Evolutionary conservation across 2,113 vertebrate genomes (phyloP), one percentile per base, ranked within the genome.

Genomic region (Chloropsis hardwickii): DNA sequence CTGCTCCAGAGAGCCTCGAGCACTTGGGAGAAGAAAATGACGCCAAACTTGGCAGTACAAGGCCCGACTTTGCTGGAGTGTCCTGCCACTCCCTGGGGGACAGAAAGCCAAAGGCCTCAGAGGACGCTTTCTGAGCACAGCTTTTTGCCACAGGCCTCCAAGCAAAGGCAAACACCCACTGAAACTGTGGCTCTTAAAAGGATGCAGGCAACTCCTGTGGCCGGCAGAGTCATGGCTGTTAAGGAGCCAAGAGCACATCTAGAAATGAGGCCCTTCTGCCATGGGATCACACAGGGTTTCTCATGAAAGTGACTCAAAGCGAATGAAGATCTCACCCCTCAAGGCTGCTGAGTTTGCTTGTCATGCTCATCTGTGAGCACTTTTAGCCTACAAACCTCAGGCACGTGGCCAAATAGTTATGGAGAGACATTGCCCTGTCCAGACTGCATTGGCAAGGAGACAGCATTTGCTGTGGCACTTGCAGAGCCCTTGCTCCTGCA

Each of bases 161-260:
- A 56, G 39, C 3, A 54, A 86, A 65, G 48, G 71, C 40, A 65
- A 79, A 67, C 5, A 33, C 35, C 58, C 10, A 0, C 45, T 25
- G 47, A 47, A 73, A 47, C 2, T 4, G 1, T 9, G 25, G 3
- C 23, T 14, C 27, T 21, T 29, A 11, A 31, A 39, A 67, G 37
- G 64, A 31, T 22, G 11, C 8, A 70, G 47, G 56, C 44, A 51
- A 7, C 5, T 9, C 40, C 37, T 5, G 0, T 0, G 31, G 31
- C 35, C 0, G 0, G 27, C 11, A 4, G 39, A 51, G 54, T 19
- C 48, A 6, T 0, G 37, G 66, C 23, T 53, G 44, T 13, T 3
- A 2, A 14, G 40, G 85, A 81, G 73, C 28, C 73, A 50, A 31
- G 22, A 44, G 60, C 51, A 37, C 14, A 10, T 5, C 40, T 37